Evolutionary conservation across 2,888 invertebrate species (phyloP), one percentile per base, ranked within the genome.

Genomic region (Stictocephala bisonia): DNA sequence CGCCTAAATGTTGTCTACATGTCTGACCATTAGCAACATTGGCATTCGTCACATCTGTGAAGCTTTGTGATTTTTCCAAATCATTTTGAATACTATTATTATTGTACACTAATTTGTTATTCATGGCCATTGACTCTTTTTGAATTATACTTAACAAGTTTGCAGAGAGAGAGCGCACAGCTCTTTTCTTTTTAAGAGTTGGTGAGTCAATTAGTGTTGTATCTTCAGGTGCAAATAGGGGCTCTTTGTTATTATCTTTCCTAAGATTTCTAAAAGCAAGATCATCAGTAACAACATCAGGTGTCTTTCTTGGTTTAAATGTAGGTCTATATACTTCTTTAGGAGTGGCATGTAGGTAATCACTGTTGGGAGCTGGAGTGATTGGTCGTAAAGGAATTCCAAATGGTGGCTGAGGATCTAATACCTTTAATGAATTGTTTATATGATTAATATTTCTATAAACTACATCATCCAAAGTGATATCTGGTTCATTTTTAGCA

Each of bases 341-440:
- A 2, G 93, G 91, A 13, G 88, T 88, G 0, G 91, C 91, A 82
- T 95, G 94, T 71, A 96, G 86, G 81, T 96, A 96, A 83, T 96
- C 95, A 79, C 90, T 93, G 74, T 91, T 90, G 0, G 94, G 89
- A 3, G 94, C 92, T 1, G 91, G 90, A 0, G 92, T 88, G 22
- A 95, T 90, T 11, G 95, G 95, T 1, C 94, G 93, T 40, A 95
- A 83, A 0, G 96, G 96, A 81, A 96, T 96, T 20, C 96, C 96
- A 82, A 96, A 96, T 0, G 93, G 95, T 40, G 94, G 95, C 81
- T 96, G 96, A 15, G 92, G 93, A 68, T 95, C 95, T 2, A 89
- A 81, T 4, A 91, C 88, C 82, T 90, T 91, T 9, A 84, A 80
- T 2, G 82, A 88, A 81, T 90, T 90, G 79, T 94, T 95, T 9